phyloP scores from a whole-genome alignment of 2,113 vertebrate genomes.

The Colaptes auratus region DNA sequence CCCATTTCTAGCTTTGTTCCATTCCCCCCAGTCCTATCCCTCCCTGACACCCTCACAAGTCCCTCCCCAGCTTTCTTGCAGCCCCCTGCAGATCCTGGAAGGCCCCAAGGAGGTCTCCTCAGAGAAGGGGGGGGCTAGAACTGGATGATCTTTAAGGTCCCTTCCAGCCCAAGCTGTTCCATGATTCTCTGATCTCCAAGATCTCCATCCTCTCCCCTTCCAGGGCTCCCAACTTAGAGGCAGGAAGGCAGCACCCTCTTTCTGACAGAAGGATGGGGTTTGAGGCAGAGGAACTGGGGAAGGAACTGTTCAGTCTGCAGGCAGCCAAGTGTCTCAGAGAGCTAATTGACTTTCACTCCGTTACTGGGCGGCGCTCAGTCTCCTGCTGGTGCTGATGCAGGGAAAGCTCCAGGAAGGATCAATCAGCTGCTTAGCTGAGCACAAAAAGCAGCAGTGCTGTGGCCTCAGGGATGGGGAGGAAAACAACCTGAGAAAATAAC shows the following conservation, averaged over 20 bases:
- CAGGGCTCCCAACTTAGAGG: background rate
- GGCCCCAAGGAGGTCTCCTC: no score
- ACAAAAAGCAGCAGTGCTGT: background rate
- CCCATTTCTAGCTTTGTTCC: no score
- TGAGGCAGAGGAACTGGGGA: background rate
- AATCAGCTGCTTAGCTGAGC: conserved; percentile 37
- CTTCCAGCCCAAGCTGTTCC: no score
- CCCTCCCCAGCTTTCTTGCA: no score
- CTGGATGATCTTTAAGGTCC: no score
- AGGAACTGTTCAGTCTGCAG: background rate
- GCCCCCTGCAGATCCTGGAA: no score
- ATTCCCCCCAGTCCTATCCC: no score
- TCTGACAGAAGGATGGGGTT: background rate
- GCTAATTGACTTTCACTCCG: background rate
- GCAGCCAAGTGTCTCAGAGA: background rate
- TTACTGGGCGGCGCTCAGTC: background rate
- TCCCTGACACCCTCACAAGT: no score
- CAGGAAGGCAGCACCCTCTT: background rate
- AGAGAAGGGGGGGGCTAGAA: no score
- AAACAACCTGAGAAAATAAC: conserved; percentile 48
- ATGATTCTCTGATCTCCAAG: background rate
- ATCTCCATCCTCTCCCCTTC: background rate
- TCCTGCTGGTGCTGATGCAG: background rate
- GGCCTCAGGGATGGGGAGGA: background rate
- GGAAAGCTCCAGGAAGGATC: conserved; percentile 25